Evolutionary conservation across 2,888 invertebrate species (phyloP).

Genomic region (Aethes cnicana): DNA sequence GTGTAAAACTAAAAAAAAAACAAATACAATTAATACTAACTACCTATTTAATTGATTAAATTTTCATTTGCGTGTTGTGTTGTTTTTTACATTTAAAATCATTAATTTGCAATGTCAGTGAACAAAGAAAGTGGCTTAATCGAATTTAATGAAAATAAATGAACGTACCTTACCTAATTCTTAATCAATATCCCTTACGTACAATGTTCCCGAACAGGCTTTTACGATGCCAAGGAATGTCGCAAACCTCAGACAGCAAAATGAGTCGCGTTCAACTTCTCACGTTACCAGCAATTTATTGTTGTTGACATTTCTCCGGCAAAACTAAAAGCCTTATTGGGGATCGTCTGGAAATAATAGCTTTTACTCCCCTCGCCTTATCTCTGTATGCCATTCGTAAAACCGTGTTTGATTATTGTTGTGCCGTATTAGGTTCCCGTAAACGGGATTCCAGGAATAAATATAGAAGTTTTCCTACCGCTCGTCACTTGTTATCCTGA

Average conservation of each 20-base stretch:
- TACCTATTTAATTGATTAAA: no score
- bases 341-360: slow-evolving; percentile 40
- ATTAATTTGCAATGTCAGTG: no score
- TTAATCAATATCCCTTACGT: no score
- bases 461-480: slow-evolving; percentile 21
- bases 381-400: slow-evolving; percentile 33
- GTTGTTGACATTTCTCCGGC: slow-evolving; percentile 42
- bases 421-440: slow-evolving; percentile 28
- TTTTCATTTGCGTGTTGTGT: no score
- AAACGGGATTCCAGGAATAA: slow-evolving; percentile 24
- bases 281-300: slow-evolving; percentile 46
- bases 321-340: slow-evolving; percentile 42
- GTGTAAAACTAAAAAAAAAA: no score
- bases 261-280: slow-evolving; percentile 42
- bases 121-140: no score
- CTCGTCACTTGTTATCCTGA: neutral
- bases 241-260: slow-evolving; percentile 30
- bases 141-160: no score
- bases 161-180: no score
- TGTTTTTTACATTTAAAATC: no score
- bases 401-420: slow-evolving; percentile 35
- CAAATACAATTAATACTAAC: no score
- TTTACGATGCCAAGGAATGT: neutral
- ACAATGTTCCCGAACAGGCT: no score
- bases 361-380: slow-evolving; percentile 34